Base-by-base conservation (phyloP, 2,888 invertebrate species). In the Drosophila villosipedis region DNA sequence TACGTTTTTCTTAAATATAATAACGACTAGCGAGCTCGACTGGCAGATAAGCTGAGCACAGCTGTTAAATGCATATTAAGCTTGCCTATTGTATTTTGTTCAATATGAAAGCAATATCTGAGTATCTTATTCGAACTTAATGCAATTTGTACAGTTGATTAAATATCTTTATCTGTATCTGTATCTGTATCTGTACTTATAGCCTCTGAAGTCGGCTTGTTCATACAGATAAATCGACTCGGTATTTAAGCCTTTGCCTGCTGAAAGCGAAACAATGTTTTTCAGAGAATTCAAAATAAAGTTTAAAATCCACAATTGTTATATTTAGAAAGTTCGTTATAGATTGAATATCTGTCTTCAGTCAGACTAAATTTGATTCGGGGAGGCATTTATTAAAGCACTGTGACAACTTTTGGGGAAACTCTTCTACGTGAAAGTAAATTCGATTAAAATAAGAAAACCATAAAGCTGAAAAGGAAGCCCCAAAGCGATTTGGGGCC, bases 401-500 rank as follows among this genome's bases (percentile, higher is more conserved):
- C 10, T 55, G 35, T 37, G 35, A 35, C 54, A 12, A 16, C 3
- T 10, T 54, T 39, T 9, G 35, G 9, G 54, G 6, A 30, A 39
- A 30, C 28, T 39, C 25, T 31, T 22, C 16, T 14, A 5, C 43
- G 12, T 9, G 39, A 37, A 31, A 58, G 31, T 25, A 49, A 12
- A n/a, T 30, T 28, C 28, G 4, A 3, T 37, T 39, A 6, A 39
- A 63, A 63, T 49, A 43, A 33, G 54, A 43, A 55, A 58, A 41
- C 30, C 39, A 30, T 30, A 52, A 52, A 10, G 28, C 47, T 28
- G 1, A 57, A 41, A 49, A 16, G 31, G 67, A 76, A 63, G 47
- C 47, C 65, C 30, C 52, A 66, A 66, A 68, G 61, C 64, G 58
- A 68, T 75, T 73, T 82, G 22, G 50, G 41, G 6, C 52, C 65